A percentile compares a stretch with the other conserved stretches of the same genome.
Evolutionary conservation across 2,888 invertebrate species (phyloP).

Genomic region (Peribatodes rhomboidaria): DNA sequence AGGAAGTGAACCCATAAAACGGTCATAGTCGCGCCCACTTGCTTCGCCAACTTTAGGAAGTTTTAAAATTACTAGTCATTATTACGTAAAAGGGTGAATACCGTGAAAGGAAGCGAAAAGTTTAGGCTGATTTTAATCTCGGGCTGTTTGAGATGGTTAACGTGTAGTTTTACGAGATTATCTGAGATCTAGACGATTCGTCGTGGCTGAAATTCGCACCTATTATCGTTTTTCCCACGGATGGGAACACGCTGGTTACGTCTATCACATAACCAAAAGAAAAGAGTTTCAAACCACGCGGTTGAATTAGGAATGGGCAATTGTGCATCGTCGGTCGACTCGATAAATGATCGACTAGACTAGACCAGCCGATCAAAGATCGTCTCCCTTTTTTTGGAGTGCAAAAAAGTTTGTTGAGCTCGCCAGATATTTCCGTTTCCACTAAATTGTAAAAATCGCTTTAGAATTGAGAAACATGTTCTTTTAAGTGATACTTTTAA

Average conservation of each 20-base stretch:
- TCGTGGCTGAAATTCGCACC: slow-evolving; percentile 68
- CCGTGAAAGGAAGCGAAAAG: slow-evolving; percentile 60
- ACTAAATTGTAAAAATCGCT: slow-evolving; percentile 41
- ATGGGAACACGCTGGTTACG: slow-evolving; percentile 56
- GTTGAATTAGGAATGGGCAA: slow-evolving; percentile 45
- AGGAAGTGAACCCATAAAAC: slow-evolving; percentile 61
- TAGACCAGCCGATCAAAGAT: slow-evolving; percentile 22
- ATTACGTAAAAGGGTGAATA: slow-evolving; percentile 54
- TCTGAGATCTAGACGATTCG: slow-evolving; percentile 67
- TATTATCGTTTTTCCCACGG: slow-evolving; percentile 66
- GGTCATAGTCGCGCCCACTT: slow-evolving; percentile 57
- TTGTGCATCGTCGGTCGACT: slow-evolving; percentile 46
- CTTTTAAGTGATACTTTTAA: slow-evolving; percentile 35
- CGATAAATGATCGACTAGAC: slow-evolving; percentile 37
- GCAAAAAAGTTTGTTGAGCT: background rate
- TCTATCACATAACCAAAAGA: slow-evolving; percentile 48
- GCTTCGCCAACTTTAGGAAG: slow-evolving; percentile 50
- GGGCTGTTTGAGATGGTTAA: slow-evolving; percentile 56
- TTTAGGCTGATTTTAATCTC: slow-evolving; percentile 59
- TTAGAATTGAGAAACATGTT: slow-evolving; percentile 34
- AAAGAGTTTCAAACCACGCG: slow-evolving; percentile 47
- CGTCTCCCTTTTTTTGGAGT: slow-evolving; percentile 22
- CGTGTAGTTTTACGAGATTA: slow-evolving; percentile 59
- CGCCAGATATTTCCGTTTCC: slow-evolving; percentile 32
- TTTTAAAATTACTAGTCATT: slow-evolving; percentile 41